Evolutionary conservation across 2,888 invertebrate genomes (phyloP), one percentile per base, ranked within the genome.

Genomic region (Anthrax anthrax): DNA sequence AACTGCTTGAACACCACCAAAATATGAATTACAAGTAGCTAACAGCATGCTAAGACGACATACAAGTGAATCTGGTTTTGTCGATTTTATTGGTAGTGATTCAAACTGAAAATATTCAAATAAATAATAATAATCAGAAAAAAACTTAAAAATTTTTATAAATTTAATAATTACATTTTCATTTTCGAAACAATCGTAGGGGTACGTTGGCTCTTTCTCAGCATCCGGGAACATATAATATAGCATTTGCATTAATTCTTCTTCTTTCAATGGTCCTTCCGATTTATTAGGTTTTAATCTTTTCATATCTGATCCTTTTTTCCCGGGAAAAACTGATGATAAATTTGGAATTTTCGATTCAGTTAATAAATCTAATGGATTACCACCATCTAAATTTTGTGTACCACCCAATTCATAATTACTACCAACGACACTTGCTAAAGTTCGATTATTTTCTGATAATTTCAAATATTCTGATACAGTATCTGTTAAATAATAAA

Each of bases 171-270:
- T 67, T 47, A 71, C 71, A 60, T 72, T 72, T 38, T 72, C 63
- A 52, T 70, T 70, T 32, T 72, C 63, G 38, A 66, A 61, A 38
- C 69, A 64, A 38, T 69, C 67, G 59, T 80, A 80, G 3, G 72
- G 71, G 61, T 70, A 73, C 41, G 65, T 70, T 48, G 73, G 65
- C 49, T 77, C 73, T 47, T 78, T 75, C 53, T 84, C 80, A 47
- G 89, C 87, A 74, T 92, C 91, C 44, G 92, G 92, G 62, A 92
- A 92, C 19, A 92, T 68, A 64, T 81, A 91, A 60, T 83, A 82
- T 43, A 94, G 63, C 55, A 92, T 75, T 38, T 83, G 77, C 62
- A 81, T 78, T 36, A 94, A 67, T 51, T 84, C 70, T 29, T 82
- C 81, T 57, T 82, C 82, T 14, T 81, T 70, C 58, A 94, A 78